Evolutionary conservation across 2,797 vertebrate species (phyloP).

Genomic region (Parambassis ranga): DNA sequence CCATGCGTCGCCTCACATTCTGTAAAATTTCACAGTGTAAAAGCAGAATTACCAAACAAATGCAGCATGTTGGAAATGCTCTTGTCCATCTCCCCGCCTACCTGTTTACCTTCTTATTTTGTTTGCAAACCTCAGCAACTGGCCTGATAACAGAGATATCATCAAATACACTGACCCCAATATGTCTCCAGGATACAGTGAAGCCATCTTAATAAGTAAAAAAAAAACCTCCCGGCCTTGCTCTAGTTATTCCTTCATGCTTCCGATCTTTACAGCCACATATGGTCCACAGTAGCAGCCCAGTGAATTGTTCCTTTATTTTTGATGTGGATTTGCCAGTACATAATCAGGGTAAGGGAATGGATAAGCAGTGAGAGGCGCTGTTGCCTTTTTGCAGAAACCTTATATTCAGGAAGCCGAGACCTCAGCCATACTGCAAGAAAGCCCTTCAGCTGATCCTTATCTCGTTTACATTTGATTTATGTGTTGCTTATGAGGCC

Average conservation of each 20-base stretch:
- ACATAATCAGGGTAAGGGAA: slow-evolving; percentile 43
- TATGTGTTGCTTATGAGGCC: slow-evolving; percentile 56
- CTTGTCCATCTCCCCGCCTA: not conserved
- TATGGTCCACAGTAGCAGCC: slow-evolving; percentile 35
- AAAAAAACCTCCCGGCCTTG: slow-evolving; percentile 5
- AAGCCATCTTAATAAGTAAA: slow-evolving; percentile 41
- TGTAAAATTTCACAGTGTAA: slow-evolving; percentile 6
- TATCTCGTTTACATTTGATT: slow-evolving; percentile 77
- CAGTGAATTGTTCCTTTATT: slow-evolving; percentile 31
- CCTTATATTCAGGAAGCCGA: slow-evolving; percentile 71
- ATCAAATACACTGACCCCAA: slow-evolving; percentile 45
- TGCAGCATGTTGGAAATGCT: not conserved
- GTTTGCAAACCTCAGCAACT: slow-evolving; percentile 32
- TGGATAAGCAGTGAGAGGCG: slow-evolving; percentile 29
- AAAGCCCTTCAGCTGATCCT: slow-evolving; percentile 61
- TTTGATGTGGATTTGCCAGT: slow-evolving; percentile 35
- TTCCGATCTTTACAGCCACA: slow-evolving; percentile 39
- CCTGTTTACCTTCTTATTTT: slow-evolving; percentile 3
- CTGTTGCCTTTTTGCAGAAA: slow-evolving; percentile 47
- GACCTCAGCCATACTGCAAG: slow-evolving; percentile 55
- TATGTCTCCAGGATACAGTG: slow-evolving; percentile 51
- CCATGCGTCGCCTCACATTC: slow-evolving; percentile 15
- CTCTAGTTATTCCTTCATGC: slow-evolving; percentile 9
- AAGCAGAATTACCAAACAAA: not conserved
- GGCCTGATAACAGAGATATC: slow-evolving; percentile 28